Percentiles rank a stretch among this genome's conserved stretches.
Evolutionary conservation across 2,113 vertebrate species (phyloP).

Genomic region (Odocoileus virginianus): DNA sequence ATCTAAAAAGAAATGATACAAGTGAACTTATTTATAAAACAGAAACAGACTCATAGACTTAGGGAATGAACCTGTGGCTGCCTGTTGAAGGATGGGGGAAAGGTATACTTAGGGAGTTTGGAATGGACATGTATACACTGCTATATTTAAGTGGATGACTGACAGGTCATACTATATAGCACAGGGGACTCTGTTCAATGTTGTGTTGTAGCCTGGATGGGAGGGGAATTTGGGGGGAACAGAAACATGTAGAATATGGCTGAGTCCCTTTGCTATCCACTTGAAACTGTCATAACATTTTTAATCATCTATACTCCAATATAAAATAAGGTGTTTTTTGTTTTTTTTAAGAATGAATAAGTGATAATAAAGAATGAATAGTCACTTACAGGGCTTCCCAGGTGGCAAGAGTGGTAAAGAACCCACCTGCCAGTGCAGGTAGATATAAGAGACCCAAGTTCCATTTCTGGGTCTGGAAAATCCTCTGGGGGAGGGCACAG

Average conservation of each 20-base stretch:
- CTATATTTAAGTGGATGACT: not conserved
- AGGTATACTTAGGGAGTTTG: not conserved
- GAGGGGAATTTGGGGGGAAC: not conserved
- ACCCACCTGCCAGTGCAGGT: not conserved
- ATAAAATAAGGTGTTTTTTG: not conserved
- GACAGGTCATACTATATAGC: not conserved
- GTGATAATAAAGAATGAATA: not conserved
- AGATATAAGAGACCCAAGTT: not conserved
- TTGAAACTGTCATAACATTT: not conserved
- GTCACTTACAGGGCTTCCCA: not conserved
- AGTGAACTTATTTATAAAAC: not conserved
- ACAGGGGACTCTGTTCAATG: not conserved
- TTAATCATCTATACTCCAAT: not conserved
- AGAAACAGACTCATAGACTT: not conserved
- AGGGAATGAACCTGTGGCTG: not conserved
- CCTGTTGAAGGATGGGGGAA: not conserved
- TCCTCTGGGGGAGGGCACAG: not conserved
- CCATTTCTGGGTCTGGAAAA: not conserved
- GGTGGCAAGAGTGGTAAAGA: not conserved
- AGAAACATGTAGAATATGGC: not conserved
- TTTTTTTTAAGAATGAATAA: not conserved
- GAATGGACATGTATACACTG: not conserved
- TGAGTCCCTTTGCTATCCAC: not conserved
- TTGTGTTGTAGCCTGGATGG: not conserved
- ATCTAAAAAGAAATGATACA: not conserved